phyloP scores from a whole-genome alignment of 1,140 invertebrate genomes.

The Zaprionus capensis region DNA sequence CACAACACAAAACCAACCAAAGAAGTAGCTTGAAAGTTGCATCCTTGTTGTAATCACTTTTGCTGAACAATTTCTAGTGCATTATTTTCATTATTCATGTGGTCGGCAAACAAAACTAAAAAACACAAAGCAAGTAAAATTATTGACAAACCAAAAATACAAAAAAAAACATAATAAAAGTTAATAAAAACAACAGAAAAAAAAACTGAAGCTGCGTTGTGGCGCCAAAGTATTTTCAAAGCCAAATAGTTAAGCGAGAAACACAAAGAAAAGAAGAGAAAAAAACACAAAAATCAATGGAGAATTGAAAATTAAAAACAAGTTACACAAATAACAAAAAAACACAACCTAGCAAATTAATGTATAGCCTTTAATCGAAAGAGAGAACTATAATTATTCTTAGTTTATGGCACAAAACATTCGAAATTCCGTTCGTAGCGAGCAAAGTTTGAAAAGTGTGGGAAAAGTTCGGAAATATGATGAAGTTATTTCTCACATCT shows the following conservation, averaged over 20 bases:
- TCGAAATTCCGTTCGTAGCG: slow-evolving; percentile 69
- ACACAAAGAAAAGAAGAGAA: slow-evolving; percentile 16
- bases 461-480: neutral
- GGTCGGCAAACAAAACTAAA: slow-evolving; percentile 58
- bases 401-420: slow-evolving; percentile 62
- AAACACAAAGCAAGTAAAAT: slow-evolving; percentile 13
- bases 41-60: slow-evolving; percentile 76
- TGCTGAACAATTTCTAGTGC: slow-evolving; percentile 65
- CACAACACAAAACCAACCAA: slow-evolving; percentile 54
- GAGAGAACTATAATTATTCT: slow-evolving; percentile 17
- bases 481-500: neutral
- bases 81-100: slow-evolving; percentile 58
- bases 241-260: slow-evolving; percentile 81
- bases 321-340: slow-evolving; percentile 38
- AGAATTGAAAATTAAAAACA: slow-evolving; percentile 31
- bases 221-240: slow-evolving; percentile 81
- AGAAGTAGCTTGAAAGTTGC: slow-evolving; percentile 77
- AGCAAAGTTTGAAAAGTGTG: slow-evolving; percentile 22
- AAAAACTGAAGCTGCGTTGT: slow-evolving; percentile 62
- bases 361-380: slow-evolving; percentile 33
- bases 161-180: slow-evolving; percentile 11
- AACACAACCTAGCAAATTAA: slow-evolving; percentile 36
- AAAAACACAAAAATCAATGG: slow-evolving; percentile 9
- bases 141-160: slow-evolving; percentile 23
- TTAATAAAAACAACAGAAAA: slow-evolving; percentile 21